phyloP scores from a whole-genome alignment of 2,888 invertebrate species.

The Gonocerus acuteangulatus region DNA sequence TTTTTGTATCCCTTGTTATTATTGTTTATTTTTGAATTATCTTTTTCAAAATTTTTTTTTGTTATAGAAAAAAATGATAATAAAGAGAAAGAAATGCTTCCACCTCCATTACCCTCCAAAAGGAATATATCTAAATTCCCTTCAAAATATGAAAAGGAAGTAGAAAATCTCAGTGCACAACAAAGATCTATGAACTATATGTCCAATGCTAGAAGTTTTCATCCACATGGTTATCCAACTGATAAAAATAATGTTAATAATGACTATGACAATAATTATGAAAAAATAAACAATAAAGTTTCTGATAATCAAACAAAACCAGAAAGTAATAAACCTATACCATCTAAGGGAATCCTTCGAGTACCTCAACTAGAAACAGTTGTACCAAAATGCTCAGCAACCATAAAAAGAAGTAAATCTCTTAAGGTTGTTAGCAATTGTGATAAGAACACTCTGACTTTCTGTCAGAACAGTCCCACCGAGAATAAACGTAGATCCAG shows the following conservation, averaged over 20 bases:
- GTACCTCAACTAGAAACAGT: slow-evolving; percentile 33
- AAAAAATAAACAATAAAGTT: slow-evolving; percentile 2
- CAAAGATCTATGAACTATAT: slow-evolving; percentile 36
- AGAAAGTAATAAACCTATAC: slow-evolving; percentile 34
- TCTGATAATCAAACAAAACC: slow-evolving; percentile 9
- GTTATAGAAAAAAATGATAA: slow-evolving; percentile 40
- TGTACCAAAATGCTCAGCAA: slow-evolving; percentile 38
- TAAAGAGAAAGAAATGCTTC: slow-evolving; percentile 34
- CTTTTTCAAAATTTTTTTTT: no score
- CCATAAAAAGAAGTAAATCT: slow-evolving; percentile 44
- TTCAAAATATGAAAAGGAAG: slow-evolving; percentile 42
- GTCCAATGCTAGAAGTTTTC: slow-evolving; percentile 5
- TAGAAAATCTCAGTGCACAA: slow-evolving; percentile 41
- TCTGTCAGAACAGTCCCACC: slow-evolving; percentile 29
- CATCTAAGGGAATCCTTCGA: slow-evolving; percentile 36
- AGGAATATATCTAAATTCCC: slow-evolving; percentile 37
- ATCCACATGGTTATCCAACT: neutral
- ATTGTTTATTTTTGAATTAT: no score
- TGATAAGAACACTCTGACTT: slow-evolving; percentile 38
- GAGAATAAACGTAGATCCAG: slow-evolving; percentile 32
- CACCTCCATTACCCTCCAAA: slow-evolving; percentile 40
- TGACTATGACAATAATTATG: slow-evolving; percentile 26
- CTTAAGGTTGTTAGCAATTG: slow-evolving; percentile 42
- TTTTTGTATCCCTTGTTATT: no score
- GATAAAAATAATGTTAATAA: slow-evolving; percentile 33